Percentiles rank a stretch among this genome's conserved stretches.
phyloP scores from a whole-genome alignment of 37 sponge, comb jelly and placozoan genomes.

The Ephydatia muelleri region DNA sequence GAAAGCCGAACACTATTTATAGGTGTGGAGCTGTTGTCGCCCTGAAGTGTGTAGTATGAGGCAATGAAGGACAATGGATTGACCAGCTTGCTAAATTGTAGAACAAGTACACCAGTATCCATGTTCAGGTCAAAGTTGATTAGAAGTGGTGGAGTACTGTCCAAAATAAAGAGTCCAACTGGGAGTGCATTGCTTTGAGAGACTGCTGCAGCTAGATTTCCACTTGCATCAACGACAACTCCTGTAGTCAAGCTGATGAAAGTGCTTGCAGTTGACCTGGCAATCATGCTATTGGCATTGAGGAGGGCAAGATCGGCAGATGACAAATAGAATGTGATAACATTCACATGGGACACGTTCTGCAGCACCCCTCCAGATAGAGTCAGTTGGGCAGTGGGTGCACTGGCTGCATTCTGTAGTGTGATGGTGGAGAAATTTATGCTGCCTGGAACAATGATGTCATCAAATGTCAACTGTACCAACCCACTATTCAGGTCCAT shows the following conservation, averaged over 20 bases:
- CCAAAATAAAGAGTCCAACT: constrained; percentile 66
- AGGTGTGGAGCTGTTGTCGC: constrained; percentile 33
- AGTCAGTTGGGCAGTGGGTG: constrained; percentile 23
- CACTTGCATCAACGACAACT: constrained; percentile 55
- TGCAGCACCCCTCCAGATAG: constrained; percentile 60
- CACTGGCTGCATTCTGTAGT: constrained; percentile 41
- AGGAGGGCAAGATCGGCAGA: constrained; percentile 32
- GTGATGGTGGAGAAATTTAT: constrained; percentile 42
- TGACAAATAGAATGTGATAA: constrained; percentile 37
- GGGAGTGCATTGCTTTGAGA: constrained; percentile 60
- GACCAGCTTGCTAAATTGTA: constrained; percentile 83
- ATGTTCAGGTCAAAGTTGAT: constrained; percentile 65
- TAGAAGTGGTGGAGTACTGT: constrained; percentile 69
- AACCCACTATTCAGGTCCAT: constrained; percentile 79
- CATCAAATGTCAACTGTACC: constrained; percentile 77
- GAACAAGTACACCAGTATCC: constrained; percentile 48
- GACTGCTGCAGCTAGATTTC: constrained; percentile 41
- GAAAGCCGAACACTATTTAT: constrained; percentile 19
- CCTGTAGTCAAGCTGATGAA: constrained; percentile 59
- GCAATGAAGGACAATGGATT: constrained; percentile 57
- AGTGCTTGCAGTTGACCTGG: constrained; percentile 54
- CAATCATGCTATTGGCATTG: constrained; percentile 56
- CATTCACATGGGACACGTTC: constrained; percentile 27
- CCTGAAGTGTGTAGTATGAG: constrained; percentile 57
- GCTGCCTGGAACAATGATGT: constrained; percentile 56